These are phyloP conservation scores for Hirtodrosophila histrioides DNA, from an alignment of 2,888 invertebrate species.

Conservation along the genomic window DNA sequence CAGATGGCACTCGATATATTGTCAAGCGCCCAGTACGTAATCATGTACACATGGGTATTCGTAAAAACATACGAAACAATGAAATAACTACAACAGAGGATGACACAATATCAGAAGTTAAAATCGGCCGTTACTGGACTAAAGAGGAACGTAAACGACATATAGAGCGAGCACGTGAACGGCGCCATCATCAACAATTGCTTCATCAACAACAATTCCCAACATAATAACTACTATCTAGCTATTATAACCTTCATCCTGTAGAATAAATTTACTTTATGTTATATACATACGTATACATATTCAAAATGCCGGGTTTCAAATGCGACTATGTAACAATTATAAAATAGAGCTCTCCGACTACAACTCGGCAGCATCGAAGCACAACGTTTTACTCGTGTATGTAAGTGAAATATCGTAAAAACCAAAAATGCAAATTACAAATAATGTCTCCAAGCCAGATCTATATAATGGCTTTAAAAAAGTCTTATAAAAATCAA, in stretches of 20 bases:
- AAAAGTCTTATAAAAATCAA: constrained; percentile 34
- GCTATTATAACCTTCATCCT: constrained; percentile 18
- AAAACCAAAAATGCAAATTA: constrained; percentile 12
- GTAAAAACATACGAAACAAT: constrained; percentile 83
- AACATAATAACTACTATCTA: constrained; percentile 28
- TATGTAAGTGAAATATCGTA: background rate
- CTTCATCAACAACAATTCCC: constrained; percentile 30
- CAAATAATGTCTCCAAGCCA: constrained; percentile 1
- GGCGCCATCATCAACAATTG: constrained; percentile 84
- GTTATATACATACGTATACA: constrained; percentile 11
- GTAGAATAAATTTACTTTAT: constrained; percentile 30
- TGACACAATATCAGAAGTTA: constrained; percentile 91
- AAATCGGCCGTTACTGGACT: constrained; percentile 90
- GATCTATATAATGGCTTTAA: constrained; percentile 22
- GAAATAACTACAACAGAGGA: constrained; percentile 90
- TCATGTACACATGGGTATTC: constrained; percentile 88
- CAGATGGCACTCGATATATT: constrained; percentile 91
- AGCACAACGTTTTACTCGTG: constrained; percentile 6
- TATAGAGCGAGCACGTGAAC: constrained; percentile 88
- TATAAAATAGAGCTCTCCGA: constrained; percentile 6
- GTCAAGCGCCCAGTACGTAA: constrained; percentile 89
- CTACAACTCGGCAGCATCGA: background rate
- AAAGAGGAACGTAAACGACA: constrained; percentile 91
- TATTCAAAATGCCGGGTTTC: constrained; percentile 39
- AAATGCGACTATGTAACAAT: constrained; percentile 7